Conservation (phyloP, 2,113 vertebrate genomes). For the Oostethus manadensis region DNA sequence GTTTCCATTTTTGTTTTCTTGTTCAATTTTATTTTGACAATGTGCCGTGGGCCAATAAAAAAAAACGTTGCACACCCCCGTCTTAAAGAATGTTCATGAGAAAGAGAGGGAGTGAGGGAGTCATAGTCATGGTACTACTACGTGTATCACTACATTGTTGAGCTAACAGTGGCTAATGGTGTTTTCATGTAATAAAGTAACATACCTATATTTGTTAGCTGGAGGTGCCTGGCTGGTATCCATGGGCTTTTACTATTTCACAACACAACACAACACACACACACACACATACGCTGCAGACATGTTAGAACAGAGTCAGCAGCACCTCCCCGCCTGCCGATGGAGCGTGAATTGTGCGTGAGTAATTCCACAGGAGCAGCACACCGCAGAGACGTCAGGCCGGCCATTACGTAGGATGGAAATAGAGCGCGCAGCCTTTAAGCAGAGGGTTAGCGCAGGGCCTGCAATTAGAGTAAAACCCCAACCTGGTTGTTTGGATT, state of each 20-base stretch:
- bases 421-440: slow-evolving; percentile 53
- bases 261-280: slow-evolving; percentile 17
- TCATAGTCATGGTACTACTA: too few relatives aligned
- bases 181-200: neutral
- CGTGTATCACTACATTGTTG: too few relatives aligned
- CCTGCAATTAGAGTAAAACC: slow-evolving; percentile 52
- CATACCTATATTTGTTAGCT: neutral
- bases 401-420: slow-evolving; percentile 46
- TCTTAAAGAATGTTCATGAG: too few relatives aligned
- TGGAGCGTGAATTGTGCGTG: slow-evolving; percentile 43
- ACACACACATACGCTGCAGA: slow-evolving; percentile 30
- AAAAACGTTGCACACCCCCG: too few relatives aligned
- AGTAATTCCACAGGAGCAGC: slow-evolving; percentile 53
- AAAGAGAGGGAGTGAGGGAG: too few relatives aligned
- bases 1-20: too few relatives aligned
- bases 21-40: too few relatives aligned
- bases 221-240: slow-evolving; percentile 24
- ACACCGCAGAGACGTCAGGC: slow-evolving; percentile 38
- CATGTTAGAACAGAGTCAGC: slow-evolving; percentile 63
- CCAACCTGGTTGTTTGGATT: slow-evolving; percentile 29
- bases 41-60: too few relatives aligned
- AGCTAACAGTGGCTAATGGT: too few relatives aligned
- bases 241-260: slow-evolving; percentile 44
- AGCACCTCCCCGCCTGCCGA: slow-evolving; percentile 46
- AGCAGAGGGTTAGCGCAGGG: slow-evolving; percentile 35